phyloP scores from a whole-genome alignment of 2,113 vertebrate species.

The Lophura nycthemera region DNA sequence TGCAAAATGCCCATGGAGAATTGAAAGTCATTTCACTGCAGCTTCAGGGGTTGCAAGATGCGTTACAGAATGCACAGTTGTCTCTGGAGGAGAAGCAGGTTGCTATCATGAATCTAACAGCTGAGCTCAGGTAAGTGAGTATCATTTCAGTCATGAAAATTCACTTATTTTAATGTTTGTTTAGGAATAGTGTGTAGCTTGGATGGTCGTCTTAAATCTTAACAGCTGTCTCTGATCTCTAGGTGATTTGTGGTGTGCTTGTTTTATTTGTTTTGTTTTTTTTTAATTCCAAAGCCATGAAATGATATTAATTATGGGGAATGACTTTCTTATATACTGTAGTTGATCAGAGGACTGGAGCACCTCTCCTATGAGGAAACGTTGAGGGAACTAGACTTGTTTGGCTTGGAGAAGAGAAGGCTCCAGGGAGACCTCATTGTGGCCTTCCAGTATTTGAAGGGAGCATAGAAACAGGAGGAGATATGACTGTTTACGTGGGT shows the following conservation, averaged over 20 bases:
- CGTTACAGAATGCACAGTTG: conserved; percentile 85
- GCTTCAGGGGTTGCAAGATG: conserved; percentile 86
- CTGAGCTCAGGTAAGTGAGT: conserved; percentile 84
- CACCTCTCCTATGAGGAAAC: too few species aligned
- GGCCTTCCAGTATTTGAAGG: too few species aligned
- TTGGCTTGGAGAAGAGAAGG: too few species aligned
- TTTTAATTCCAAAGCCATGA: background rate
- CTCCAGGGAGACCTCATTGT: too few species aligned
- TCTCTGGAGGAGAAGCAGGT: conserved; percentile 88
- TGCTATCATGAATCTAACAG: conserved; percentile 85
- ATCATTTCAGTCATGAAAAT: background rate
- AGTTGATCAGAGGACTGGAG: background rate
- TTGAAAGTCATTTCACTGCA: conserved; percentile 84
- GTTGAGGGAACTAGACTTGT: too few species aligned
- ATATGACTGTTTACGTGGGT: too few species aligned
- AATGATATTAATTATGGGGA: background rate
- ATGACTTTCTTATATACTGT: background rate
- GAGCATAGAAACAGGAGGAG: too few species aligned
- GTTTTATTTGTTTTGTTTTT: background rate
- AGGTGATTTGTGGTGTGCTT: background rate
- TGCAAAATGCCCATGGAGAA: conserved; percentile 86
- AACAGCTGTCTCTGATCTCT: background rate
- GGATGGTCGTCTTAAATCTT: background rate
- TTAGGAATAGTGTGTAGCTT: background rate
- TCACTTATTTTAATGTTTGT: background rate